phyloP scores from a whole-genome alignment of 2,888 invertebrate species.

The Chrysotoxum bicinctum region DNA sequence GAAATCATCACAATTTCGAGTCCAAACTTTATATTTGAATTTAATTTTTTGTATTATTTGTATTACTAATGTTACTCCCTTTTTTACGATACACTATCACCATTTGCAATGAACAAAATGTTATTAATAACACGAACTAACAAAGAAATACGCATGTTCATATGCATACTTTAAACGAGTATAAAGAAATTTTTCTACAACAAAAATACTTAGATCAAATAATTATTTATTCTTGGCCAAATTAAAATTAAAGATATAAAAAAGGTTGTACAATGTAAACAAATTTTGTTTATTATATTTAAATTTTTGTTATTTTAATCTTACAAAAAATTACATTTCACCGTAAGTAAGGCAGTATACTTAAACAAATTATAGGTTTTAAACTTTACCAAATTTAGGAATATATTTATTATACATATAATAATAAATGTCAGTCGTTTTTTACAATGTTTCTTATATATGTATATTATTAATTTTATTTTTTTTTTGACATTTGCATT shows the following conservation, averaged over 20 bases:
- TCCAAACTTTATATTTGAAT: conserved; percentile 46
- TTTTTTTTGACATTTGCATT: conserved; percentile 30
- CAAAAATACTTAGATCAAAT: conserved; percentile 52
- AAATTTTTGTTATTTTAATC: too few relatives aligned
- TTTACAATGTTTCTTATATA: conserved; percentile 24
- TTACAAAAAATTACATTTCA: conserved; percentile 48
- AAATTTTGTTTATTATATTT: conserved; percentile 38
- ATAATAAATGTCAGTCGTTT: conserved; percentile 53
- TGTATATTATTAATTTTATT: conserved; percentile 4
- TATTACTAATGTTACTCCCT: conserved; percentile 20
- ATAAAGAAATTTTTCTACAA: conserved; percentile 65
- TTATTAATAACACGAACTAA: conserved; percentile 56
- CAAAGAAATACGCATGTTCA: conserved; percentile 31
- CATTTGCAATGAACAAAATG: conserved; percentile 57
- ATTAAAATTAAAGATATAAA: conserved; percentile 42
- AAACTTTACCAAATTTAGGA: conserved; percentile 35
- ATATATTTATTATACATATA: conserved; percentile 17
- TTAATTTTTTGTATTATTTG: conserved; percentile 22
- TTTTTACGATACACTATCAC: conserved; percentile 62
- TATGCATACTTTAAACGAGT: conserved; percentile 57
- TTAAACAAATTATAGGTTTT: conserved; percentile 21
- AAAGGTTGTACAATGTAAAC: conserved; percentile 42
- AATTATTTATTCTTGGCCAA: conserved; percentile 34
- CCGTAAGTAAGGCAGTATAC: conserved; percentile 29
- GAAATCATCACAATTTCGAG: conserved; percentile 72